Evolutionary conservation across 2,797 vertebrate species (phyloP).

Genomic region (Eulemur mongoz): DNA sequence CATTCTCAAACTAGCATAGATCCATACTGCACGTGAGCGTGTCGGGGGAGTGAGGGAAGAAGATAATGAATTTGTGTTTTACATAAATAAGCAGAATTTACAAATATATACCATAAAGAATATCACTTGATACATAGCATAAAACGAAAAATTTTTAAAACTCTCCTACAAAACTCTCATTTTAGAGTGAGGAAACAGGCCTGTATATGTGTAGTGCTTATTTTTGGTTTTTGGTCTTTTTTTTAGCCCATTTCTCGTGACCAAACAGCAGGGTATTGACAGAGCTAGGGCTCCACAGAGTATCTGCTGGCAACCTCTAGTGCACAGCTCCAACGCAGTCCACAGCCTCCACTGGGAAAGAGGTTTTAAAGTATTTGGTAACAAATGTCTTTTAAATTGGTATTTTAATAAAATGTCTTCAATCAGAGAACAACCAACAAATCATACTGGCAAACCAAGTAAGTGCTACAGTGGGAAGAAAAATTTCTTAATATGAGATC

Average conservation of each 20-base stretch:
- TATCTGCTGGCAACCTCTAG: neutral
- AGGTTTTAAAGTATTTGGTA: neutral
- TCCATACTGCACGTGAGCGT: neutral
- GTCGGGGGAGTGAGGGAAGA: rapidly evolving
- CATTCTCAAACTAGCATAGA: neutral
- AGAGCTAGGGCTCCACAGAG: neutral
- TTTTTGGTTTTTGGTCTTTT: neutral
- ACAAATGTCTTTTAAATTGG: neutral
- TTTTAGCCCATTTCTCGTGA: neutral
- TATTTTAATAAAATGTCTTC: neutral
- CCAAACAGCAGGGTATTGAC: too few relatives aligned
- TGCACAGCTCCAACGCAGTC: neutral
- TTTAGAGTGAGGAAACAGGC: neutral
- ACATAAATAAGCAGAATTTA: neutral
- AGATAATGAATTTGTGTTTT: neutral
- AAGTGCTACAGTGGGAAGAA: neutral
- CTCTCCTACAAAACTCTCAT: neutral
- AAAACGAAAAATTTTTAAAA: neutral
- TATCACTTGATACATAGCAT: neutral
- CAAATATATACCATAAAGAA: neutral
- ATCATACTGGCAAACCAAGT: neutral
- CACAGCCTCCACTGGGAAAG: neutral
- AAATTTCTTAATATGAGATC: neutral
- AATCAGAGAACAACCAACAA: neutral
- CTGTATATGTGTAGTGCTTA: neutral